Evolutionary conservation across 2,888 invertebrate species (phyloP), one percentile per base, ranked within the genome.

Genomic region (Stenchaetothrips biformis): DNA sequence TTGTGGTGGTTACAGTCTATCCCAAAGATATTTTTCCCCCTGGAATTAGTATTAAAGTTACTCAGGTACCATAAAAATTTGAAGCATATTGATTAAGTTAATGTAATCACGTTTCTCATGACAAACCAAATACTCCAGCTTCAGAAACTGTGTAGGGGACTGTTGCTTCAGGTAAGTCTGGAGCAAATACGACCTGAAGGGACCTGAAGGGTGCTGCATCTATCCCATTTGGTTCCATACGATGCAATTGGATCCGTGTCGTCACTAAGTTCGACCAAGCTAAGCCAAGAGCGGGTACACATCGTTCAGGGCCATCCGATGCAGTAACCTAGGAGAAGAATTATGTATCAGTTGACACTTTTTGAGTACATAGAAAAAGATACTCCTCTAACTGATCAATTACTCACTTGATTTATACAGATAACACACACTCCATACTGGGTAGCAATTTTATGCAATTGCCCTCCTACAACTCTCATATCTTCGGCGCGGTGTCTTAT

Each of bases 371-470:
- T 47, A 25, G 37, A 11, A 79, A 80, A 53, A 78, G 47, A 79
- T 74, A n/a, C 18, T 37, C 77, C 80, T 48, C 37, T 82, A 77
- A 82, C 67, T 80, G 78, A 79, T 79, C 77, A 78, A 82, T 83
- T 78, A 81, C 82, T 85, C 85, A 93, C 93, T 89, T 94, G 94
- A 87, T 94, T 94, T 4, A 92, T 89, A 85, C 93, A 92, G 79
- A 94, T 86, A 77, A 93, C 87, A 9, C 90, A 90, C 80, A 92
- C 86, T 37, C 89, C 87, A 84, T 90, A 87, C 80, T 89, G 87
- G 48, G 87, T 86, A 16, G 90, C 88, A 79, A 93, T 86, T 81
- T 87, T 86, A 79, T 91, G 89, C 77, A 94, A 85, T 78, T 87
- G 86, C 67, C 87, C 86, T 0, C 90, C 91, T 82, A 94, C 86